phyloP scores from a whole-genome alignment of 2,113 vertebrate species.

The Etheostoma spectabile region DNA sequence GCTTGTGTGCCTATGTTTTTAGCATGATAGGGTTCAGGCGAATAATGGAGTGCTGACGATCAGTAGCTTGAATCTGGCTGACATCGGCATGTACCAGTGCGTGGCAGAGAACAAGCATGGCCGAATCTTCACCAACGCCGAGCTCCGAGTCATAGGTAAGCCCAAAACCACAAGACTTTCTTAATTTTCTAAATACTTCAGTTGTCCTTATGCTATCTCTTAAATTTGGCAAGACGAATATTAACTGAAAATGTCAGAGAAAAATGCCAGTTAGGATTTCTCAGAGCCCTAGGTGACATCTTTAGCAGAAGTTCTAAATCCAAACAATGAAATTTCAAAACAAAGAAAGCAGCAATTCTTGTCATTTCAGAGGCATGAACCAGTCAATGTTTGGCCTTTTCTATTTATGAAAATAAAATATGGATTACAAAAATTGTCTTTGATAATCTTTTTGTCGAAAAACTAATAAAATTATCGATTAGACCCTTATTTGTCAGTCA shows the following conservation, averaged over 20 bases:
- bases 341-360: no score
- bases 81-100: conserved; percentile 97
- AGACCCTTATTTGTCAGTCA: not conserved
- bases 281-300: no score
- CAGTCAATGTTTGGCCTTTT: no score
- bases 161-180: not conserved
- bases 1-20: conserved; percentile 40
- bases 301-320: no score
- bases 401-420: not conserved
- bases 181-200: not conserved
- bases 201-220: not conserved
- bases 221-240: not conserved
- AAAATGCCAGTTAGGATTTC: no score
- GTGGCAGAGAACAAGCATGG: conserved; percentile 94
- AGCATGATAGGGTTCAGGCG: conserved; percentile 91
- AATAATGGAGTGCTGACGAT: conserved; percentile 92
- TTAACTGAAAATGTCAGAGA: no score
- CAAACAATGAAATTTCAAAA: no score
- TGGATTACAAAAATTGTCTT: not conserved
- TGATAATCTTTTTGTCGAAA: not conserved
- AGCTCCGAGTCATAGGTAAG: conserved; percentile 93
- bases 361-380: no score
- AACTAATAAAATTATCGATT: not conserved
- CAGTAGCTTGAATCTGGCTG: conserved; percentile 86
- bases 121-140: conserved; percentile 89